Evolutionary conservation across 2,797 vertebrate genomes (phyloP).

Genomic region (Urocyon cinereoargenteus): DNA sequence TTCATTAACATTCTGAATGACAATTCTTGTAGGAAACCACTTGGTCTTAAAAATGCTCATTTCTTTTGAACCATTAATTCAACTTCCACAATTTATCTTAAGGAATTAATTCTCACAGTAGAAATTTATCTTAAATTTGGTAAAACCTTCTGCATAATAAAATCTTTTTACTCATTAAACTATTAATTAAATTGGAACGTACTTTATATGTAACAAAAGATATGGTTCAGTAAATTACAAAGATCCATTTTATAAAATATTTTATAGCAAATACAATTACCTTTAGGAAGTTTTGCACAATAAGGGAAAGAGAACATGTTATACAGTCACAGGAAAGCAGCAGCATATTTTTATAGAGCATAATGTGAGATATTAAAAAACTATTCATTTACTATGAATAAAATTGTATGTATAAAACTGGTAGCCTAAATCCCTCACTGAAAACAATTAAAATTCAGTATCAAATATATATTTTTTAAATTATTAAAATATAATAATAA

Average conservation of each 20-base stretch:
- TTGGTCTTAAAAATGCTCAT: neutral
- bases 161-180: neutral
- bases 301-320: constrained; percentile 1
- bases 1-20: neutral
- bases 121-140: constrained; percentile 10
- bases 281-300: neutral
- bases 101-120: constrained; percentile 26
- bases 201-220: neutral
- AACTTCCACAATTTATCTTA: neutral
- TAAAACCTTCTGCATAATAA: neutral
- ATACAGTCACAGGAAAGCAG: neutral
- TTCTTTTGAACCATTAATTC: constrained; percentile 27
- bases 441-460: constrained; percentile 12
- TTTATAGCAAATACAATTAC: neutral
- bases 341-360: neutral
- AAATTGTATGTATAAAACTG: neutral
- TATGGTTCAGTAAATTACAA: neutral
- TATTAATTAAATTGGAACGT: neutral
- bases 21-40: neutral
- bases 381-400: neutral
- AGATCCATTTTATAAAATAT: neutral
- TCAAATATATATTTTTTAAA: neutral
- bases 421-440: neutral
- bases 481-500: constrained; percentile 1
- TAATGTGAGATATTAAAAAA: constrained; percentile 7